These are phyloP conservation scores for Luehdorfia chinensis DNA, from an alignment of 1,140 invertebrate species.

Conservation along the genomic window DNA sequence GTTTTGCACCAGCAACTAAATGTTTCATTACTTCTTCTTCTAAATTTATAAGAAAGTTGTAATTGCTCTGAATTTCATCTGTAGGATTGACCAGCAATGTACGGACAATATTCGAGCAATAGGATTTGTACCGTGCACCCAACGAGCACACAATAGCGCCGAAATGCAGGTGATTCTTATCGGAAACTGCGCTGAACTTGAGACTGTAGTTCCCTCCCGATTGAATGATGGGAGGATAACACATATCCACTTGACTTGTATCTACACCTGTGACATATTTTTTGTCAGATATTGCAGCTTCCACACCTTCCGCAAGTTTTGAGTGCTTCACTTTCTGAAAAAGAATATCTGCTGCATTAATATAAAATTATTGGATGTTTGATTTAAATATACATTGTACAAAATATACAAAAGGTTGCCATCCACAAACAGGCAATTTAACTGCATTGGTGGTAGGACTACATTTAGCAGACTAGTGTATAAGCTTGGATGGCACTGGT, in stretches of 20 bases:
- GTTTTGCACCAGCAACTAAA: constrained; percentile 88
- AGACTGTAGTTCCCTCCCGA: constrained; percentile 98
- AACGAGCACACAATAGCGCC: constrained; percentile 97
- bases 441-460: no score
- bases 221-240: constrained; percentile 99
- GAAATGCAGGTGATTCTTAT: constrained; percentile 97
- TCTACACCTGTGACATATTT: constrained; percentile 96
- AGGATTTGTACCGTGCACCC: constrained; percentile 96
- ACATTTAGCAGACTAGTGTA: no score
- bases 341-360: no score
- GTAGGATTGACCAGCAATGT: constrained; percentile 98
- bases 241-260: constrained; percentile 93
- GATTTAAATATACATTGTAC: no score
- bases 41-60: constrained; percentile 94
- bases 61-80: constrained; percentile 88
- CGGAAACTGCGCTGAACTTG: constrained; percentile 96
- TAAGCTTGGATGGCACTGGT: no score
- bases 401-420: no score
- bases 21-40: constrained; percentile 95
- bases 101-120: constrained; percentile 98
- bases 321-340: constrained; percentile 95
- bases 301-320: constrained; percentile 96
- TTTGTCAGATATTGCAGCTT: constrained; percentile 93
- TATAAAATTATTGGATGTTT: constrained; percentile 7
- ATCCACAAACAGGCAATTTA: no score